These are phyloP conservation scores for Leptodactylus fuscus DNA, from an alignment of 2,113 vertebrate genomes.

Conservation along the genomic window DNA sequence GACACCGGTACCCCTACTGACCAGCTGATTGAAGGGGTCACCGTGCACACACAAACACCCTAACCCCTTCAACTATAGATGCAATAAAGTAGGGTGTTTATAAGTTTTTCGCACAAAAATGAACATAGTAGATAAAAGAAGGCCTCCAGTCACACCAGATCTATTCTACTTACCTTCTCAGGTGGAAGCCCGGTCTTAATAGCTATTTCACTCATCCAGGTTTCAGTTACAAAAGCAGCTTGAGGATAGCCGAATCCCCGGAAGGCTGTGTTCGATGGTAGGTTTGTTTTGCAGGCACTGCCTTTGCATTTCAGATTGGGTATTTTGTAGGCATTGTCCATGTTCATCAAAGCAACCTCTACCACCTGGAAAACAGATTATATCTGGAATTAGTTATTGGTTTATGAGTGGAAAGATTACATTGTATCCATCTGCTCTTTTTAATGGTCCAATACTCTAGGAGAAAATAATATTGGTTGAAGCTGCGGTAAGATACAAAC, in stretches of 20 bases:
- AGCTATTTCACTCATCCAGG: constrained; percentile 78
- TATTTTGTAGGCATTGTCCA: constrained; percentile 83
- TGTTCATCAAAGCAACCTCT: constrained; percentile 77
- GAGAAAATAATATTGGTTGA: too few species aligned
- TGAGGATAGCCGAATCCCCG: constrained; percentile 85
- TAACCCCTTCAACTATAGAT: too few species aligned
- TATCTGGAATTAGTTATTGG: not conserved
- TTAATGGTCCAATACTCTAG: too few species aligned
- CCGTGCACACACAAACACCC: too few species aligned
- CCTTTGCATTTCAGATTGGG: constrained; percentile 74
- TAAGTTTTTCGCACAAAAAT: not conserved
- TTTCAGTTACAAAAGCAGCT: constrained; percentile 76
- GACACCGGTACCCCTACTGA: too few species aligned
- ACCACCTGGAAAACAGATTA: constrained; percentile 70
- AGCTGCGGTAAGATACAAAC: too few species aligned
- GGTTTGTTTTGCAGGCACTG: constrained; percentile 78
- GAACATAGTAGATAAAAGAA: not conserved
- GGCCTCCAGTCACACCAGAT: too few species aligned
- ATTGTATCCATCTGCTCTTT: too few species aligned
- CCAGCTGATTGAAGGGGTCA: too few species aligned
- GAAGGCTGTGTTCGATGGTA: constrained; percentile 84
- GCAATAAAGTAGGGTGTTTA: too few species aligned
- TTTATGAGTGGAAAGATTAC: not conserved
- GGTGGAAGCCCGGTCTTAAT: constrained; percentile 71
- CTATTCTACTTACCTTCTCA: constrained; percentile 74